Conservation (phyloP, 2,113 vertebrate species). For the Lethenteron camtschaticum region DNA sequence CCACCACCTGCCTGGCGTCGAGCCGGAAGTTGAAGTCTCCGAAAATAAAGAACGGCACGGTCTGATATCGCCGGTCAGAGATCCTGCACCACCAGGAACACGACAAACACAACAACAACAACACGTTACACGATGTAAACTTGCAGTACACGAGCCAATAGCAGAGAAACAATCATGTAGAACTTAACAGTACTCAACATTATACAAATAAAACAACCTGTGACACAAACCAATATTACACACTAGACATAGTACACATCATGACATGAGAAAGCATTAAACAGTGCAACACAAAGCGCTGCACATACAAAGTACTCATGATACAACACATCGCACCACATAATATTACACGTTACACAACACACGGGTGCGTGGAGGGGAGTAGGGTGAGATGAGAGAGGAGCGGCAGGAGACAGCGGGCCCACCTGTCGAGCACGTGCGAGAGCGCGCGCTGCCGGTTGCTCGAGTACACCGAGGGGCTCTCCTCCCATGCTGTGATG, state of each 20-base stretch:
- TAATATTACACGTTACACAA: not conserved
- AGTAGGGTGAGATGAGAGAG: no score
- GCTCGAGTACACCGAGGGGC: constrained; percentile 35
- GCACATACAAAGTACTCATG: not conserved
- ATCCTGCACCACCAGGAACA: constrained; percentile 14
- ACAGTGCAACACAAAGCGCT: not conserved
- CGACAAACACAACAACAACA: not conserved
- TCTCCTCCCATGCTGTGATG: constrained; percentile 34
- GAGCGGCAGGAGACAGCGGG: no score
- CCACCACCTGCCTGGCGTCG: constrained; percentile 28
- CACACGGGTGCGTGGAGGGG: no score
- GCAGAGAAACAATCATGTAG: no score
- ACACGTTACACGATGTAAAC: not conserved
- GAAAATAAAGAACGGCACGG: constrained; percentile 35
- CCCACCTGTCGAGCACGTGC: constrained; percentile 32
- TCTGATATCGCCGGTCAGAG: constrained; percentile 17
- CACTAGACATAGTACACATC: no score
- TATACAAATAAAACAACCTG: no score
- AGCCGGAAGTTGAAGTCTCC: constrained; percentile 47
- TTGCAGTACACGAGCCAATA: no score
- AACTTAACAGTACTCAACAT: no score
- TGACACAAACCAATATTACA: no score
- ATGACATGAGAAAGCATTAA: no score
- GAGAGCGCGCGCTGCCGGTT: constrained; percentile 31
- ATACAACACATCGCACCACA: not conserved